These are phyloP conservation scores for Craseonycteris thonglongyai DNA, from an alignment of 2,113 vertebrate species.

Conservation along the genomic window DNA sequence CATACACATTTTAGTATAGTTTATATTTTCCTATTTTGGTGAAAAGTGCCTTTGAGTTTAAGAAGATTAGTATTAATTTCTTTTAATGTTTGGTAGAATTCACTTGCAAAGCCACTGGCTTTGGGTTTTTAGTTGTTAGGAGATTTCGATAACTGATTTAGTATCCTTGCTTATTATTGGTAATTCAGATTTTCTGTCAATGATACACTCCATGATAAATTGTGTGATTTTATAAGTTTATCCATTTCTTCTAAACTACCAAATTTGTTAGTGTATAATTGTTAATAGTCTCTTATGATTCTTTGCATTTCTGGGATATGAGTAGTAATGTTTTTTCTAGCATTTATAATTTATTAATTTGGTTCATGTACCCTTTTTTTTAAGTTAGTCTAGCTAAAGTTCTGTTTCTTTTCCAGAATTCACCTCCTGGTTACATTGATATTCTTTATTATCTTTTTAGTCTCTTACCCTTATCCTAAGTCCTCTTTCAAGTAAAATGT, in stretches of 20 bases:
- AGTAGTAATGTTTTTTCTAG: not conserved
- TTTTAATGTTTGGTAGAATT: not conserved
- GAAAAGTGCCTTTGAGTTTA: not conserved
- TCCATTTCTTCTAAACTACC: not conserved
- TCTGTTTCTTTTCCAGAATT: not conserved
- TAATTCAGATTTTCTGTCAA: not conserved
- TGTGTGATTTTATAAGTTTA: not conserved
- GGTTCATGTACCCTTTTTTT: not conserved
- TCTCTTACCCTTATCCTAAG: not conserved
- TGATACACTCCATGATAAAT: not conserved
- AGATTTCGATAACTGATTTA: not conserved
- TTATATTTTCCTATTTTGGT: not conserved
- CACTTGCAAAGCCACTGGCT: not conserved
- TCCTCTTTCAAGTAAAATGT: not conserved
- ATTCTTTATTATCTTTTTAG: not conserved
- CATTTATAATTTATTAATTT: not conserved
- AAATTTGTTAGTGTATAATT: not conserved
- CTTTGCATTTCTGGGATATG: not conserved
- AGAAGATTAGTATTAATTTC: not conserved
- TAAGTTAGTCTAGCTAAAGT: not conserved
- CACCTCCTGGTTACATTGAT: not conserved
- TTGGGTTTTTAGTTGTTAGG: not conserved
- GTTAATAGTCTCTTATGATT: not conserved
- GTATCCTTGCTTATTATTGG: not conserved
- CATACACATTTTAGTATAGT: not conserved